Conservation (phyloP, 2,797 vertebrate genomes). For the Phoxinus dragarum region DNA sequence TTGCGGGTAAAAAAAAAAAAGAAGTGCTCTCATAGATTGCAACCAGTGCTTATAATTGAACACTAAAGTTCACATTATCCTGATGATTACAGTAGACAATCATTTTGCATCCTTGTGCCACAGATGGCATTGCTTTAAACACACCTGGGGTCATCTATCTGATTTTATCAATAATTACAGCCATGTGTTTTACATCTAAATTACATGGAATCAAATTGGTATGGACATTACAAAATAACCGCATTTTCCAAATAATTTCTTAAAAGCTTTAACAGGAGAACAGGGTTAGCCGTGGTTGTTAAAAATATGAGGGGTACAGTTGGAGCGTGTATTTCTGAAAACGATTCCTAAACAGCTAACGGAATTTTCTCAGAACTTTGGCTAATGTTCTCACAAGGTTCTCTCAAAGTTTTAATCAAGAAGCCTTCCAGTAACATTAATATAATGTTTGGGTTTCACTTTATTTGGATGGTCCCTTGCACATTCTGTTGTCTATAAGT, state of each 20-base stretch:
- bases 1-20: neutral
- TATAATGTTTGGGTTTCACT: neutral
- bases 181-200: slow-evolving; percentile 43
- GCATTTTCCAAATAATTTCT: neutral
- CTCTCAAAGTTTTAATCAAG: neutral
- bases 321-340: neutral
- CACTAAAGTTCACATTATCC: slow-evolving; percentile 12
- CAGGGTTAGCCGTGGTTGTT: neutral
- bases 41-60: neutral
- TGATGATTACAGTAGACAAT: slow-evolving; percentile 48
- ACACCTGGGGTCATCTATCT: neutral
- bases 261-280: slow-evolving; percentile 17
- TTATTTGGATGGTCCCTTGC: too few relatives aligned
- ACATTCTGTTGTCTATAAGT: too few relatives aligned
- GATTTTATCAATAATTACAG: slow-evolving; percentile 36
- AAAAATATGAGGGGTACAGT: neutral
- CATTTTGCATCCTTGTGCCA: slow-evolving; percentile 54
- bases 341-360: neutral
- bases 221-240: neutral
- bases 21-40: neutral
- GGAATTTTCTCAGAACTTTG: neutral
- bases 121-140: slow-evolving; percentile 59
- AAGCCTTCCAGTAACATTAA: neutral
- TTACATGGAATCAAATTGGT: neutral
- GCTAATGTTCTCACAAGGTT: neutral